These are phyloP conservation scores for Lagocephalus sceleratus DNA, from an alignment of 2,797 vertebrate genomes.

Conservation along the genomic window DNA sequence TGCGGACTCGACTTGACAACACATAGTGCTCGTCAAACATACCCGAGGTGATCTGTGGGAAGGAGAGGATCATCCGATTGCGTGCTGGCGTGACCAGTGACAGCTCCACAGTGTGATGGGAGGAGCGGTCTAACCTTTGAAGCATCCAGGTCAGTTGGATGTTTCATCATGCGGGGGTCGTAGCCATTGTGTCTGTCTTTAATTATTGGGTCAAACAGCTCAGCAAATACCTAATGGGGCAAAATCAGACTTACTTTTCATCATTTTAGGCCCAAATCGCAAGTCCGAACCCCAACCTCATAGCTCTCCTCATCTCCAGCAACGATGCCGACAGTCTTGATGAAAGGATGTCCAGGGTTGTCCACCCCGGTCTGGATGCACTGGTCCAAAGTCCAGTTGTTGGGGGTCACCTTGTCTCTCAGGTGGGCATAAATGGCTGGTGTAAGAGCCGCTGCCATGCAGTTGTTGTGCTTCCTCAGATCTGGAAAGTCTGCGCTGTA, in stretches of 20 bases:
- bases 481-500: slow-evolving; percentile 87
- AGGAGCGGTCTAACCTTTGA: slow-evolving; percentile 78
- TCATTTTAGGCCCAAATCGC: not conserved
- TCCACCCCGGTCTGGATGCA: slow-evolving; percentile 94
- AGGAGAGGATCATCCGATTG: not conserved
- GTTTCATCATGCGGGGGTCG: slow-evolving; percentile 84
- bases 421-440: slow-evolving; percentile 83
- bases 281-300: slow-evolving; percentile 70
- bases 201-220: slow-evolving; percentile 89
- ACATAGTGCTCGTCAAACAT: slow-evolving; percentile 87
- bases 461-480: slow-evolving; percentile 93
- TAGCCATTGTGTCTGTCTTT: slow-evolving; percentile 90
- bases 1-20: slow-evolving; percentile 87
- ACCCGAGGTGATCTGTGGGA: slow-evolving; percentile 79
- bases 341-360: slow-evolving; percentile 93
- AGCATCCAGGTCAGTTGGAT: slow-evolving; percentile 88
- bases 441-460: slow-evolving; percentile 86
- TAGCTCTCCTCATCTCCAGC: slow-evolving; percentile 95
- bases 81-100: not conserved
- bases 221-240: slow-evolving; percentile 81
- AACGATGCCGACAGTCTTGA: slow-evolving; percentile 94
- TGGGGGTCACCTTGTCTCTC: slow-evolving; percentile 83
- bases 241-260: slow-evolving; percentile 2
- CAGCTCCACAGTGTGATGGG: not conserved
- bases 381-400: slow-evolving; percentile 86